A percentile compares a stretch with the other conserved stretches of the same genome.
Conservation (phyloP, 2,797 vertebrate species). For the Lateolabrax maculatus region DNA sequence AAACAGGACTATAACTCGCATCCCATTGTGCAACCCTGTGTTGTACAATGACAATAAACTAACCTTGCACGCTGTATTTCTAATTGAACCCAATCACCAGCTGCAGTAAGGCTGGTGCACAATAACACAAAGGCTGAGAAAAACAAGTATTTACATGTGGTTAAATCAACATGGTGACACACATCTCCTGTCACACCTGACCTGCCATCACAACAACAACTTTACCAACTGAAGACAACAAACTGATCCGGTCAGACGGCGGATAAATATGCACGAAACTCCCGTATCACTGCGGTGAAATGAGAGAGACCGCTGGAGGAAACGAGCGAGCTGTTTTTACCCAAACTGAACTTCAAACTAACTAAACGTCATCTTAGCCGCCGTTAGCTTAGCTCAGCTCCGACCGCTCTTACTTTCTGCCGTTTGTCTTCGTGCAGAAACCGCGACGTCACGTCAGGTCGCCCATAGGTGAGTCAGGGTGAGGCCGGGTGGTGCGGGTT, state of each 20-base stretch:
- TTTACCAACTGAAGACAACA: background rate
- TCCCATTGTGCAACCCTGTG: no score
- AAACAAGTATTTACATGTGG: background rate
- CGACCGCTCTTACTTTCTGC: constrained; percentile 43
- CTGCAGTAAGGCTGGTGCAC: background rate
- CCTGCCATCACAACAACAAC: background rate
- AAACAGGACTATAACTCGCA: no score
- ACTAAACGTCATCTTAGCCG: constrained; percentile 29
- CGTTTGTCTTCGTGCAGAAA: constrained; percentile 17
- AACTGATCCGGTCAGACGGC: background rate
- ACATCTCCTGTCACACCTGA: constrained; percentile 20
- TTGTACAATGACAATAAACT: no score
- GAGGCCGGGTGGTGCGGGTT: background rate
- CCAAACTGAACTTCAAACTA: background rate
- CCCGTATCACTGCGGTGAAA: accelerated
- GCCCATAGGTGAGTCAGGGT: constrained; percentile 5
- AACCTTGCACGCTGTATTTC: no score
- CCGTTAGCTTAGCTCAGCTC: constrained; percentile 31
- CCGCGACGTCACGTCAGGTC: constrained; percentile 1
- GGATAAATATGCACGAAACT: background rate
- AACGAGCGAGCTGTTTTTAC: background rate
- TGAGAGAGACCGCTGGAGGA: accelerated
- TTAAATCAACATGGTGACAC: background rate
- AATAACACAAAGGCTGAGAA: no score
- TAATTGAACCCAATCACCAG: no score